phyloP scores from a whole-genome alignment of 2,113 vertebrate species.

The Phaethon lepturus region DNA sequence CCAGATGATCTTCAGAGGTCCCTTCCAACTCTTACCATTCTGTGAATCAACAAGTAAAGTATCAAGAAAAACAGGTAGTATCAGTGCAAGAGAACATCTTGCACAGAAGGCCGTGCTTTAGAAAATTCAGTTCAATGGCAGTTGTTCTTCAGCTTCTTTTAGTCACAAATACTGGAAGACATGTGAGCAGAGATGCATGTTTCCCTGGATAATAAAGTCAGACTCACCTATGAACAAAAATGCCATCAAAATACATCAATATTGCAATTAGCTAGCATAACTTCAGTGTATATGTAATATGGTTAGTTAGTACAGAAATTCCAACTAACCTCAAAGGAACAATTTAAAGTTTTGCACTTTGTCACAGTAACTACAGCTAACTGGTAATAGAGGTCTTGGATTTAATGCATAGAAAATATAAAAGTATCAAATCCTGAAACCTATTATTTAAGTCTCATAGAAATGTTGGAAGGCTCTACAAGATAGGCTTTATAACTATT shows the following conservation, averaged over 20 bases:
- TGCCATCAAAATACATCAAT: background rate
- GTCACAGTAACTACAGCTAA: background rate
- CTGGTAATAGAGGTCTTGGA: background rate
- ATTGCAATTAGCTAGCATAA: background rate
- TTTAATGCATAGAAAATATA: background rate
- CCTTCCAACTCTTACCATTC: no score
- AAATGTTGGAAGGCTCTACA: background rate
- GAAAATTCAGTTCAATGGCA: background rate
- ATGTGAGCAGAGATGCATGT: fast-evolving
- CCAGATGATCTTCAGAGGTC: no score
- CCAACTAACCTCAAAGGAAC: background rate
- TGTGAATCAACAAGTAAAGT: background rate
- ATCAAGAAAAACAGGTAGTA: background rate
- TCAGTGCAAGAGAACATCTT: background rate
- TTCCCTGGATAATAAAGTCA: background rate
- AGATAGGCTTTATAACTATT: background rate
- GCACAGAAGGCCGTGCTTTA: background rate
- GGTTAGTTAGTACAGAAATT: background rate
- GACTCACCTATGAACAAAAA: background rate
- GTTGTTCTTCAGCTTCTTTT: background rate
- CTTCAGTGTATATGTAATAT: background rate
- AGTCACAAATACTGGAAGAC: background rate
- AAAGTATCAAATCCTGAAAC: background rate
- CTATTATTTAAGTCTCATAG: background rate
- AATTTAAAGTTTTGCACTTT: background rate